Evolutionary conservation across 1,140 invertebrate species (phyloP), one percentile per base, ranked within the genome.

Genomic region (Musca vetustissima): DNA sequence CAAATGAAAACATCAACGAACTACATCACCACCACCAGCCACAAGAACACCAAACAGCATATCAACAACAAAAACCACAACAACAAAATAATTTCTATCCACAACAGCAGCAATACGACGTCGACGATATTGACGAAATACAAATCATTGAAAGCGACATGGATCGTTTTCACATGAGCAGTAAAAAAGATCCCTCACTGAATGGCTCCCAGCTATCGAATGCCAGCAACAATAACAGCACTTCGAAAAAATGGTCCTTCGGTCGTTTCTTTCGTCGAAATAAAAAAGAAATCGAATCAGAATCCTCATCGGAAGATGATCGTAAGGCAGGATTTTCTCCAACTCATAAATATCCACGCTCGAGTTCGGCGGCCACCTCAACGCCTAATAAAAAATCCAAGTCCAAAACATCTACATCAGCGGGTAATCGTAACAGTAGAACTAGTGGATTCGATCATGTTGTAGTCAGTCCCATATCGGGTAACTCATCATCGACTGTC

Each of bases 231-330:
- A 32, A 36, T 36, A 43, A n/a, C 19, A 52, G 57, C 74, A 79
- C 67, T 61, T 70, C 74, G 13, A 90, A 90, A 78, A 91, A 91
- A 82, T 92, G 90, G 90, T 89, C 89, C 0, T 85, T 92, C 6
- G 90, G 90, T 17, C 88, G 88, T 72, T 83, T 92, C 1, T 90
- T 92, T 72, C 84, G 88, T 4, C 36, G 65, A 83, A 88, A 76
- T 43, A 89, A 88, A 80, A 89, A 89, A 79, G 89, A 88, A 71
- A 83, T 85, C n/a, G 80, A 79, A 14, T 85, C 83, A 28, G 86
- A 83, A 43, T 86, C 86, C 25, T 89, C 87, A 48, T 88, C 86
- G 50, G 87, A 89, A 69, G 88, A 88, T 53, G 88, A 90, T 73
- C 85, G 76, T 32, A 85, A 83, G 71, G 83, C 81, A 19, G 83